Evolutionary conservation across 1,140 invertebrate genomes (phyloP), one percentile per base, ranked within the genome.

Genomic region (Coenobita brevimanus): DNA sequence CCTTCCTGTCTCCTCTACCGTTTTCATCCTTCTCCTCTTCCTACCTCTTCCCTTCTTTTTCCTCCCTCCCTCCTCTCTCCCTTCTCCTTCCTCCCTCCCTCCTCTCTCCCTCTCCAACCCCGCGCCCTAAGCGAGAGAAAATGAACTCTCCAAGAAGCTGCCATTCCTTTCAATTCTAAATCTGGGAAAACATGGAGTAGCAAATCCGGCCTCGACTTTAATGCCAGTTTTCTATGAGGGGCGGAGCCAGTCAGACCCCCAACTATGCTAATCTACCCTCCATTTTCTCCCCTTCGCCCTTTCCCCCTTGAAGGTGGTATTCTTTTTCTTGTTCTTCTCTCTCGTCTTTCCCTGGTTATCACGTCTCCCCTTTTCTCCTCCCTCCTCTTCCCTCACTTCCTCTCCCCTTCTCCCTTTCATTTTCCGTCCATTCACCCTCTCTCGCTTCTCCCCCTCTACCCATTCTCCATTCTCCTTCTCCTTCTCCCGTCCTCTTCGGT

Each of bases 191-290:
- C 82, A 84, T 60, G 41, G 46, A 84, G 82, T 84, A 46, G 82
- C 82, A 84, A 84, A 84, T 84, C 82, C 82, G 82, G 43, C 54
- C 17, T 46, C 46, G 69, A 84, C 82, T 73, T 84, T 84, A 84
- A 84, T 33, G 71, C 71, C 82, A 64, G 69, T 84, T 84, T 84
- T 84, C 67, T 84, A 75, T 84, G 50, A 84, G 50, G 41, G 64
- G 46, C 46, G 54, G 73, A 21, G 21, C 8, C 38, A 69, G 57
- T 82, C 64, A 41, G 54, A 82, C 79, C 57, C 60, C 57, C 57
- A 41, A 82, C 79, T 82, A 82, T 38, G 79, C 38, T 82, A 82
- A 82, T 82, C 79, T 54, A 62, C 36, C 60, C 17, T 78, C 75
- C n/a, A 24, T 2, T 41, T 76, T 13, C 41, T 76, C 78, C 54